Evolutionary conservation across 2,113 vertebrate species (phyloP), one percentile per base, ranked within the genome.

Genomic region (Spizaetus ornatus): DNA sequence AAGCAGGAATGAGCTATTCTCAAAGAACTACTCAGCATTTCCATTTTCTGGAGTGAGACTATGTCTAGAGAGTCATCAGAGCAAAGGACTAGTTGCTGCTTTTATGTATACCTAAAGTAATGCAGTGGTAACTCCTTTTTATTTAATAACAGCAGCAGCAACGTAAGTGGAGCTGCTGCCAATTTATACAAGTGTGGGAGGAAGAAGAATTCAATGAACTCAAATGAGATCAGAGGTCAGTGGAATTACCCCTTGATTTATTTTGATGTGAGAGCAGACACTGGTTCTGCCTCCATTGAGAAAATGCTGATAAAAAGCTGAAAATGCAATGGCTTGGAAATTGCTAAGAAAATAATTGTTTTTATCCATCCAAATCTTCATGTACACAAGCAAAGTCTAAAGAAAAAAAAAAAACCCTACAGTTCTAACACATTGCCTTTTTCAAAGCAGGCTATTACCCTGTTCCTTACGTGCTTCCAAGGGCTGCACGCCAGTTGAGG

Each of bases 171-270:
- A 95, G 50, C 50, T 86, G 67, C 62, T 93, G 82, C 82, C 91
- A 87, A 85, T 93, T 94, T 87, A 70, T 69, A 86, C 23, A 50
- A 85, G 55, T 34, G 82, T 94, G 71, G 74, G 74, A 89, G 45
- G 78, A 85, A 91, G 83, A 96, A 87, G 88, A 95, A 97, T 94
- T 84, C 93, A 77, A 76, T 85, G 93, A 93, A 95, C 92, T 94
- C 90, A 90, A 92, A 97, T 88, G 94, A 95, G 94, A 95, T 95
- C 95, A 93, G 86, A 94, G 90, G 94, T 96, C 96, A 91, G 81
- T 52, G 63, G 95, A 94, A 96, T 93, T 94, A 96, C 82, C 81
- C 74, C 84, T 94, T 94, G 86, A 97, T 96, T 95, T 94, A 94
- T 94, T 88, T 45, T 70, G 66, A 82, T 73, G 74, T 58, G 47